These are phyloP conservation scores for Camelus bactrianus DNA, from an alignment of 2,113 vertebrate species.

Conservation along the genomic window DNA sequence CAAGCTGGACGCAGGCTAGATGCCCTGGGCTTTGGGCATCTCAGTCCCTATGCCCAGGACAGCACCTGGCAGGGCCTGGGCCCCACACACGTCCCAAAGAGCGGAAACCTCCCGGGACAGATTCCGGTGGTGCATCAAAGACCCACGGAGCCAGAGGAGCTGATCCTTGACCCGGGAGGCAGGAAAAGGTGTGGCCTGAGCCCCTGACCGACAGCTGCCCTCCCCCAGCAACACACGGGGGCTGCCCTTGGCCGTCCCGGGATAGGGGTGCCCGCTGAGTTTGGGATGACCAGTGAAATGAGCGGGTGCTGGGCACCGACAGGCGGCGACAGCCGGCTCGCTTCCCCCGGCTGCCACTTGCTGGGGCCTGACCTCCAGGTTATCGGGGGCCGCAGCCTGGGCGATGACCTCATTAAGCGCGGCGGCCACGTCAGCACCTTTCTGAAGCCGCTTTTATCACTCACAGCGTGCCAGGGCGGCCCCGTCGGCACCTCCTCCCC, in stretches of 20 bases:
- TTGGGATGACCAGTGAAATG: neutral
- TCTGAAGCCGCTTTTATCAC: slow-evolving; percentile 85
- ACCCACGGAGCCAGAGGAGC: neutral
- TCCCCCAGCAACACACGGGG: accelerated
- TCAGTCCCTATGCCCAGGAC: accelerated
- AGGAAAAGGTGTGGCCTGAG: accelerated
- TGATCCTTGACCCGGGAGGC: neutral
- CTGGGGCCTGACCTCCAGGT: slow-evolving; percentile 86
- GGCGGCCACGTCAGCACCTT: slow-evolving; percentile 90
- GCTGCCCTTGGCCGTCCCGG: neutral
- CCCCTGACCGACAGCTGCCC: neutral
- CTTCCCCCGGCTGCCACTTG: slow-evolving; percentile 51
- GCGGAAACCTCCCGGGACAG: accelerated
- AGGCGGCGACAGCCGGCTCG: slow-evolving; percentile 67
- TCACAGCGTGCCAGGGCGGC: slow-evolving; percentile 82
- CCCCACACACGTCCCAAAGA: accelerated
- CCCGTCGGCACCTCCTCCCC: slow-evolving; percentile 85
- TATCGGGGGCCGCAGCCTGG: slow-evolving; percentile 87
- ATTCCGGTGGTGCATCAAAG: accelerated
- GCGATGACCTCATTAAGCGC: slow-evolving; percentile 91
- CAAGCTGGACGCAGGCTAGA: no score
- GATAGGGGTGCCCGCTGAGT: neutral
- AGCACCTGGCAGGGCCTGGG: accelerated
- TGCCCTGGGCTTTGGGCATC: accelerated
- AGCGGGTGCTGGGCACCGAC: slow-evolving; percentile 61